These are phyloP conservation scores for Neolamprologus toae DNA, from an alignment of 2,113 vertebrate genomes.

Conservation along the genomic window DNA sequence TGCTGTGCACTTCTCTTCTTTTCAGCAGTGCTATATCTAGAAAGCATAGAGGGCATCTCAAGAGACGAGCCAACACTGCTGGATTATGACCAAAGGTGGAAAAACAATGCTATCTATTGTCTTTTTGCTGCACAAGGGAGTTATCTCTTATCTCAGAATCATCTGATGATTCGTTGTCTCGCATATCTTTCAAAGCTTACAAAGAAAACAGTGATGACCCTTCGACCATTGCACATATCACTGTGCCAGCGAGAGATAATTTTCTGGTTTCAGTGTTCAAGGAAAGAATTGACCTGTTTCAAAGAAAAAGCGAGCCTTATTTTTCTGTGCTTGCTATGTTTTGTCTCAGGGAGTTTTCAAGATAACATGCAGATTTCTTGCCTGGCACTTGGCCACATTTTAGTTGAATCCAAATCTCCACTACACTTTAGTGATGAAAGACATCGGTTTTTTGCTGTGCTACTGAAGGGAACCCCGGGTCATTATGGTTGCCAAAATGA, in stretches of 20 bases:
- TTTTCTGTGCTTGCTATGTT: background rate
- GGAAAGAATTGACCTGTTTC: slow-evolving; percentile 3
- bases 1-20: background rate
- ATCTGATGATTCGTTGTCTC: slow-evolving; percentile 27
- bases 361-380: slow-evolving; percentile 3
- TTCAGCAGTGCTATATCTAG: background rate
- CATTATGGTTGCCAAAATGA: background rate
- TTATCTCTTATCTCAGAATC: slow-evolving; percentile 26
- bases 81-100: slow-evolving; percentile 30
- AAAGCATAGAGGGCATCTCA: background rate
- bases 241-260: background rate
- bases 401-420: background rate
- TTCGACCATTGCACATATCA: slow-evolving; percentile 1
- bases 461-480: background rate
- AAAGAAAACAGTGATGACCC: slow-evolving; percentile 33
- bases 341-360: background rate
- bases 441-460: background rate
- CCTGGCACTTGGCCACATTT: background rate
- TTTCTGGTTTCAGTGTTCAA: background rate
- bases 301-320: background rate
- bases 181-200: slow-evolving; percentile 41
- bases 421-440: slow-evolving; percentile 2
- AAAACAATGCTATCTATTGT: slow-evolving; percentile 39
- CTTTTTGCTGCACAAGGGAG: background rate
- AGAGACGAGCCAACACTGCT: slow-evolving; percentile 1